These are phyloP conservation scores for Drosophila nr. perissopoda DNA, from an alignment of 2,888 invertebrate genomes.

Conservation along the genomic window DNA sequence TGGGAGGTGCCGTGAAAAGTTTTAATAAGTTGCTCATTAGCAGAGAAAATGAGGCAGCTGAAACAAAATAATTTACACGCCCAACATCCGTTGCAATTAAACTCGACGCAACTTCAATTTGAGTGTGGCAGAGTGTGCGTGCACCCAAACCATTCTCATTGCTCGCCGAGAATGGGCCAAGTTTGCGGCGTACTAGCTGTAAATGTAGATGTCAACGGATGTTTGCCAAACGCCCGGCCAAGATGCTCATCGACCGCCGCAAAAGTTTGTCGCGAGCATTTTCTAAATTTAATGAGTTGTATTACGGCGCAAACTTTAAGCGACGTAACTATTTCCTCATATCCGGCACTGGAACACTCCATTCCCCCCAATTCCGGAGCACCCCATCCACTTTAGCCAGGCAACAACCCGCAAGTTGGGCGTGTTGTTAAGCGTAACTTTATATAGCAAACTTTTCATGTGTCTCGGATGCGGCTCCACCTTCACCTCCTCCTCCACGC, in stretches of 20 bases:
- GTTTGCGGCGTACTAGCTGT: slow-evolving; percentile 47
- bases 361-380: neutral
- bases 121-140: slow-evolving; percentile 12
- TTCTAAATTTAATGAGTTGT: slow-evolving; percentile 79
- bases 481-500: neutral
- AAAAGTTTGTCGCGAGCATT: slow-evolving; percentile 70
- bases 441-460: slow-evolving; percentile 73
- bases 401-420: slow-evolving; percentile 41
- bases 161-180: slow-evolving; percentile 35
- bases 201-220: slow-evolving; percentile 80
- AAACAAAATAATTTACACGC: slow-evolving; percentile 78
- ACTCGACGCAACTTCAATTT: slow-evolving; percentile 62
- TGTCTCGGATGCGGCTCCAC: slow-evolving; percentile 41
- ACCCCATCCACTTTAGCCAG: neutral
- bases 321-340: slow-evolving; percentile 49
- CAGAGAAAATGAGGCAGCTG: slow-evolving; percentile 68
- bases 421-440: slow-evolving; percentile 71
- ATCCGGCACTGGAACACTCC: neutral
- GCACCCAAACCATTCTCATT: neutral
- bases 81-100: slow-evolving; percentile 77
- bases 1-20: slow-evolving; percentile 39
- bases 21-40: slow-evolving; percentile 79
- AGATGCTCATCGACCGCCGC: slow-evolving; percentile 44
- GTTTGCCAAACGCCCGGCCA: slow-evolving; percentile 49
- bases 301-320: slow-evolving; percentile 67